phyloP scores from a whole-genome alignment of 2,888 invertebrate genomes.

The Metopia argyrocephala region DNA sequence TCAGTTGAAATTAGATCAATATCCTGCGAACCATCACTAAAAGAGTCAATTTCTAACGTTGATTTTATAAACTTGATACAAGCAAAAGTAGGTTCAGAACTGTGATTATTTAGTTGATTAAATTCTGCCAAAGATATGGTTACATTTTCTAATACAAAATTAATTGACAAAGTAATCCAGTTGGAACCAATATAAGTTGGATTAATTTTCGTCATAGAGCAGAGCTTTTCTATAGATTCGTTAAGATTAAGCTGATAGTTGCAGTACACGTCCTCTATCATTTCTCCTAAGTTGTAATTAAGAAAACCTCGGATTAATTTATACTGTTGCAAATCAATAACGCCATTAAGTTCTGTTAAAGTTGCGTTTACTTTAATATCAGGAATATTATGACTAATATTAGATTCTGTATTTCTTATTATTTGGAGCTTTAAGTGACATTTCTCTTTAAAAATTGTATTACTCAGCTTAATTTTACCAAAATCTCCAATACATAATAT shows the following conservation, averaged over 20 bases:
- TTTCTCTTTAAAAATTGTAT: slow-evolving; percentile 88
- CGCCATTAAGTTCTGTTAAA: slow-evolving; percentile 89
- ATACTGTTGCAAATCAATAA: slow-evolving; percentile 91
- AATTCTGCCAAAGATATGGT: slow-evolving; percentile 80
- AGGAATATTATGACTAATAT: slow-evolving; percentile 81
- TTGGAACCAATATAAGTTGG: slow-evolving; percentile 76
- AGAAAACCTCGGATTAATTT: slow-evolving; percentile 92
- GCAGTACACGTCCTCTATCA: slow-evolving; percentile 83
- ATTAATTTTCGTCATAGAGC: slow-evolving; percentile 69
- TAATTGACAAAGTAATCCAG: slow-evolving; percentile 89
- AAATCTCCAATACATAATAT: slow-evolving; percentile 73
- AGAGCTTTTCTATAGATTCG: slow-evolving; percentile 74
- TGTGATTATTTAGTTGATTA: background rate
- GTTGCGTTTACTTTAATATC: slow-evolving; percentile 92
- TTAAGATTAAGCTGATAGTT: slow-evolving; percentile 71
- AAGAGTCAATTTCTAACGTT: slow-evolving; percentile 89
- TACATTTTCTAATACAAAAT: slow-evolving; percentile 92
- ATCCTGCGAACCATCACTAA: slow-evolving; percentile 93
- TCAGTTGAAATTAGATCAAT: slow-evolving; percentile 94
- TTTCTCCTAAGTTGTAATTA: slow-evolving; percentile 93
- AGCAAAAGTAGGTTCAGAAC: slow-evolving; percentile 82
- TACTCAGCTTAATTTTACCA: slow-evolving; percentile 78
- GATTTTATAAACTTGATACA: slow-evolving; percentile 96
- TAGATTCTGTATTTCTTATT: slow-evolving; percentile 88
- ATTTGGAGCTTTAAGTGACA: slow-evolving; percentile 89